phyloP scores from a whole-genome alignment of 2,888 invertebrate genomes.

The Nebria brevicollis region DNA sequence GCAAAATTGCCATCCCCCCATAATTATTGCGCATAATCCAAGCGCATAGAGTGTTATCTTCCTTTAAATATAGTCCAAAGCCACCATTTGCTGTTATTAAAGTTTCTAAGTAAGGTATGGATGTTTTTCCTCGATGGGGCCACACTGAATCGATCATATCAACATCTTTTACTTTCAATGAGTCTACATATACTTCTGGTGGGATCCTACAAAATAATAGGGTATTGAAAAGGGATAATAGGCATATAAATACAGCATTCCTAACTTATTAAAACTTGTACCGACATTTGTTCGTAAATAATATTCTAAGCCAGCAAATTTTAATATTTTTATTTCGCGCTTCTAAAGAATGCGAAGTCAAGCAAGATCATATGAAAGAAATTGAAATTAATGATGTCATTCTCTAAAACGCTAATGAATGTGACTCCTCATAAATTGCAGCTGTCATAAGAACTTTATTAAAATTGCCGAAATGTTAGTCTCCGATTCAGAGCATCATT shows the following conservation, averaged over 20 bases:
- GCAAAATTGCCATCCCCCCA: constrained; percentile 58
- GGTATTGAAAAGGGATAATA: not conserved
- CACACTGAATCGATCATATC: constrained; percentile 56
- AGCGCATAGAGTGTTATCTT: constrained; percentile 56
- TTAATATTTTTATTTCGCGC: no score
- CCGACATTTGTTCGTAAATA: no score
- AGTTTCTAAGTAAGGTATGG: constrained; percentile 55
- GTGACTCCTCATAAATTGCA: no score
- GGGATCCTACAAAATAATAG: constrained; percentile 54
- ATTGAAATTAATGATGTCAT: no score
- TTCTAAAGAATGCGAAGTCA: no score
- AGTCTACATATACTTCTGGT: constrained; percentile 56
- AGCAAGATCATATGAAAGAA: no score
- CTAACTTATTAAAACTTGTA: no score
- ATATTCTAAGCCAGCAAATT: no score
- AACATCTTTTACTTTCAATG: constrained; percentile 54
- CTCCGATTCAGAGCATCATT: not conserved
- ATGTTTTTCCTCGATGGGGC: constrained; percentile 56
- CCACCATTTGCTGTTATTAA: constrained; percentile 58
- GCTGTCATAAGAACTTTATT: not conserved
- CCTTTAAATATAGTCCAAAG: constrained; percentile 59
- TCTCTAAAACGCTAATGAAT: no score
- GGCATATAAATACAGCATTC: not conserved
- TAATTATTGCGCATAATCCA: constrained; percentile 59
- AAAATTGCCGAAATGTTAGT: not conserved